Evolutionary conservation across 2,888 invertebrate species (phyloP), one percentile per base, ranked within the genome.

Genomic region (Drosophila borborema): DNA sequence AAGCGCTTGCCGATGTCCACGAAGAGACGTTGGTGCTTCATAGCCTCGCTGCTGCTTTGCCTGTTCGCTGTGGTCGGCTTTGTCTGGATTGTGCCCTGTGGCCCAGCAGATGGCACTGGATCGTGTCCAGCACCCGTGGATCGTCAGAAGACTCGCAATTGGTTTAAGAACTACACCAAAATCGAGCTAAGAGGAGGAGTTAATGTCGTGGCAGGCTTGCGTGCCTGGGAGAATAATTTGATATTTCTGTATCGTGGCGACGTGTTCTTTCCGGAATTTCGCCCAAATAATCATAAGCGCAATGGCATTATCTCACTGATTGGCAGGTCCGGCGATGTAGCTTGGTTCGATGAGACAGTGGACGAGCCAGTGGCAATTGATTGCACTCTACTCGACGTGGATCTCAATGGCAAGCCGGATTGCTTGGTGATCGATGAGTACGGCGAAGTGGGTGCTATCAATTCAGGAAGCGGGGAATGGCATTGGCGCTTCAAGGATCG

Each of bases 81-180:
- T 90, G 93, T 96, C 8, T 97, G 96, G 96, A 95, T 96, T 7
- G 95, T 96, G 16, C 97, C 97, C 0, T 97, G 97, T 86, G 95
- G 95, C 5, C 70, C 83, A 46, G 20, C 74, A 3, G 85, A 89
- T 36, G 95, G 96, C 86, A 94, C 94, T 8, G 95, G 95, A 18
- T 95, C 95, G 60, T 97, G 97, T 81, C 94, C 95, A 14, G 94
- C 93, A 1, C 88, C 91, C 0, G 92, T 92, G 6, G 94, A 94
- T 70, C 94, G 94, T 89, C 92, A 95, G 28, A 95, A 94, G 89
- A 95, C 95, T 0, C 94, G 95, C 10, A 96, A 95, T 80, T 96
- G 96, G 96, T 94, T 96, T 72, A 94, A 95, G 55, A 95, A 95
- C 48, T 96, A 95, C 79, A 95, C 95, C 28, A 95, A 95, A 82